Evolutionary conservation across 2,113 vertebrate species (phyloP).

Genomic region (Anas platyrhynchos): DNA sequence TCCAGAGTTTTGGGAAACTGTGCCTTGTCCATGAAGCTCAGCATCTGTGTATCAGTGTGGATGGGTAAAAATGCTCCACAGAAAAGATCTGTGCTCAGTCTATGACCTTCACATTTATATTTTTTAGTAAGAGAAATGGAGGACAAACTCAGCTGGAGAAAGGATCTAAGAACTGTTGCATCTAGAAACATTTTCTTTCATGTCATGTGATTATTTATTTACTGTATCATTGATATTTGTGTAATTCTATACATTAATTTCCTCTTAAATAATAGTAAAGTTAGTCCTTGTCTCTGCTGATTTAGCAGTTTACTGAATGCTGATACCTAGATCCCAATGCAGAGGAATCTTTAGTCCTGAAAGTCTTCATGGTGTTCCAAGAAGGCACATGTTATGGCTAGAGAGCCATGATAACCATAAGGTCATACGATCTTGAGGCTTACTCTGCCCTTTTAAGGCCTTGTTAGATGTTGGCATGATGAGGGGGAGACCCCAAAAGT

Average conservation of each 20-base stretch:
- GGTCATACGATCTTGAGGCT: not conserved
- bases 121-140: not conserved
- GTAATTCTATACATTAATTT: not conserved
- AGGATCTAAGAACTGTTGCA: not conserved
- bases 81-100: not conserved
- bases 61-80: not conserved
- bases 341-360: not conserved
- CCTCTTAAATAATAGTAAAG: not conserved
- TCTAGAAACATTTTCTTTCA: not conserved
- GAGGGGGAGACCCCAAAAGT: not conserved
- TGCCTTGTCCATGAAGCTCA: not conserved
- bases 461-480: not conserved
- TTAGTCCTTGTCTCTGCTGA: not conserved
- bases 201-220: not conserved
- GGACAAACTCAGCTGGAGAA: not conserved
- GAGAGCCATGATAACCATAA: not conserved
- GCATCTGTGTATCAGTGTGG: not conserved
- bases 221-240: not conserved
- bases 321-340: not conserved
- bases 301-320: not conserved
- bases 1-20: not conserved
- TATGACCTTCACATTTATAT: not conserved
- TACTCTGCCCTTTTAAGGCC: not conserved
- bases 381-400: fast-evolving
- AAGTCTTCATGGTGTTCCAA: not conserved